Conservation (phyloP, 2,113 vertebrate species). For the Seriola aureovittata region DNA sequence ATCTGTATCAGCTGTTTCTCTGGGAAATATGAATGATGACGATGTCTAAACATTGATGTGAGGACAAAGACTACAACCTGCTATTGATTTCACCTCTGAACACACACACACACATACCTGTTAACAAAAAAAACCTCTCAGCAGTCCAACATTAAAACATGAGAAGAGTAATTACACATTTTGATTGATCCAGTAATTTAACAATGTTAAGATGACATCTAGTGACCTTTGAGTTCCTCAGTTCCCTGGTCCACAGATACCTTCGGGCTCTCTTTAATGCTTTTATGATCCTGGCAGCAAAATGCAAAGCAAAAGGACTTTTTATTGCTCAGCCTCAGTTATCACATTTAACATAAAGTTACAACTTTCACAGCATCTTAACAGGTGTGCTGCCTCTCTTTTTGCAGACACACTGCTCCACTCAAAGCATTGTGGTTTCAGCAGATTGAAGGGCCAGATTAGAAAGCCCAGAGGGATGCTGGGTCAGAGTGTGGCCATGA, state of each 20-base stretch:
- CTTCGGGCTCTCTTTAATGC: not conserved
- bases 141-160: not conserved
- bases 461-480: conserved; percentile 30
- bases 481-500: not conserved
- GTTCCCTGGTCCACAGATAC: not conserved
- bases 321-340: not conserved
- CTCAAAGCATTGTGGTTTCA: not conserved
- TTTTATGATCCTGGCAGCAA: not conserved
- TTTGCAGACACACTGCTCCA: not conserved
- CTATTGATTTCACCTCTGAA: not conserved
- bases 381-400: not conserved
- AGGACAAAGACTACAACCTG: not conserved
- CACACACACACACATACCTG: not conserved
- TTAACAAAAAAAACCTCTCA: not conserved
- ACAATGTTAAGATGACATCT: not conserved
- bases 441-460: conserved; percentile 29
- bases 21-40: not conserved
- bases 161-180: not conserved
- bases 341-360: not conserved
- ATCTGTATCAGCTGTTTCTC: not conserved
- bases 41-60: not conserved
- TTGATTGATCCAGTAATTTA: not conserved
- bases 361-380: not conserved
- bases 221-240: conserved; percentile 12
- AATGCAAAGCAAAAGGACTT: not conserved